phyloP scores from a whole-genome alignment of 2,113 vertebrate genomes.

The Dunckerocampus dactyliophorus region DNA sequence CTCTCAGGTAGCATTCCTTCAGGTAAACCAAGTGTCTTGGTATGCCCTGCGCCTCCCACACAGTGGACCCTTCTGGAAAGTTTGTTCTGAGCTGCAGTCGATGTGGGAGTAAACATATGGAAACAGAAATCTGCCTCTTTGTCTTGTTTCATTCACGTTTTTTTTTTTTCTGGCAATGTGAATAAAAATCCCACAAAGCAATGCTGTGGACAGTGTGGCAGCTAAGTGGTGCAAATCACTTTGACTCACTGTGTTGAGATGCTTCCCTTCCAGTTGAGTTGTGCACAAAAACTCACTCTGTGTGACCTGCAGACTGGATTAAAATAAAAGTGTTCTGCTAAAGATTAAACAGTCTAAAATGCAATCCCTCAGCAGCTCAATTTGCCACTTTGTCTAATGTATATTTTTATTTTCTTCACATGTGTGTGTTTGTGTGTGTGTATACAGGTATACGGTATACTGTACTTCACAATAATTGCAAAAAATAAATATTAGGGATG shows the following conservation, averaged over 20 bases:
- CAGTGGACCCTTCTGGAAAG: slow-evolving; percentile 7
- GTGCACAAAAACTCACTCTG: neutral
- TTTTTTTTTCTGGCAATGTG: neutral
- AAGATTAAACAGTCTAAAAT: slow-evolving; percentile 13
- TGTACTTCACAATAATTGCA: too few species aligned
- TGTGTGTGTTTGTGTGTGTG: too few species aligned
- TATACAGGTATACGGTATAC: too few species aligned
- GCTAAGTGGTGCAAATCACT: neutral
- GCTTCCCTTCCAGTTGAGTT: neutral
- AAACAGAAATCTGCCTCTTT: slow-evolving; percentile 1
- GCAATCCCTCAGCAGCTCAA: neutral
- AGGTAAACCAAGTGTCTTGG: slow-evolving; percentile 38
- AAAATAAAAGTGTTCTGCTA: neutral
- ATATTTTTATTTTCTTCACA: too few species aligned
- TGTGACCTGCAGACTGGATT: slow-evolving; percentile 8
- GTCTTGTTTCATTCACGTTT: slow-evolving; percentile 3
- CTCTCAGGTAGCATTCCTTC: slow-evolving; percentile 37
- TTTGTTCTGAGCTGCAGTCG: neutral
- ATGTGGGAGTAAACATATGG: neutral
- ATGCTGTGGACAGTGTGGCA: neutral
- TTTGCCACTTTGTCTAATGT: neutral
- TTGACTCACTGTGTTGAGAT: neutral
- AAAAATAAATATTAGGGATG: too few species aligned
- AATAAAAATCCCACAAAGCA: slow-evolving; percentile 15
- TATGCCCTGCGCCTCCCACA: slow-evolving; percentile 17